Base-by-base conservation (phyloP, 2,113 vertebrate species). In the Noturus placidus region DNA sequence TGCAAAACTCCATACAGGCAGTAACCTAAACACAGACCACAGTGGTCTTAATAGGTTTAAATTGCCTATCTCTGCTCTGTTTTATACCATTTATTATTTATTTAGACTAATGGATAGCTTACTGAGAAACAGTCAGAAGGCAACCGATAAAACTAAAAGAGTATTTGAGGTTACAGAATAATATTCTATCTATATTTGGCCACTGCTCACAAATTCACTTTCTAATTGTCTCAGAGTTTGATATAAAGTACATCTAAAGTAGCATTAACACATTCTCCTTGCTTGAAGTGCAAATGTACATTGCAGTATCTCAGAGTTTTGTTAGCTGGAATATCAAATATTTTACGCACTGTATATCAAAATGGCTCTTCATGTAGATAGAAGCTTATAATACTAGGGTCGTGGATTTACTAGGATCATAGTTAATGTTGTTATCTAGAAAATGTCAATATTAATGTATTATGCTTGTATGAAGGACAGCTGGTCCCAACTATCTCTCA, bases 1-100 rank as follows among this genome's bases (percentile, higher is more conserved):
- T 76, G 9, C 38, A 74, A 22, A 74, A 25, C 70, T 74, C 70
- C 38, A 25, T 46, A 14, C 72, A 50, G 10, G 14, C 15, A 46
- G 38, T 50, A 76, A 50, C 72, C 72, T 76, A 5, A 42, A 9
- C 20, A 25, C 70, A 74, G 35, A 20, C 38, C 20, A 76, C 22
- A 46, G 38, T 50, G 74, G 35, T 77, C 74, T 77, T 77, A 30
- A 79, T 54, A 54, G 46, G 5, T 56, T 56, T 33, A 79, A 20
- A 56, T 33, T 33, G 50, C 4, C 1, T 30, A 30, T 33, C 14
- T 57, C n/a, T 80, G 6, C 27, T 80, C 17, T 33, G 7, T 80
- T 20, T 20, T 80, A 80, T 80, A 80, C 74, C 38, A 52, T 50
- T 77, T 50, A 77, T 77, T 77, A 77, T 77, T 50, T 77, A 79